Evolutionary conservation across 1,140 invertebrate species (phyloP).

Genomic region (Chrysopa pallens): DNA sequence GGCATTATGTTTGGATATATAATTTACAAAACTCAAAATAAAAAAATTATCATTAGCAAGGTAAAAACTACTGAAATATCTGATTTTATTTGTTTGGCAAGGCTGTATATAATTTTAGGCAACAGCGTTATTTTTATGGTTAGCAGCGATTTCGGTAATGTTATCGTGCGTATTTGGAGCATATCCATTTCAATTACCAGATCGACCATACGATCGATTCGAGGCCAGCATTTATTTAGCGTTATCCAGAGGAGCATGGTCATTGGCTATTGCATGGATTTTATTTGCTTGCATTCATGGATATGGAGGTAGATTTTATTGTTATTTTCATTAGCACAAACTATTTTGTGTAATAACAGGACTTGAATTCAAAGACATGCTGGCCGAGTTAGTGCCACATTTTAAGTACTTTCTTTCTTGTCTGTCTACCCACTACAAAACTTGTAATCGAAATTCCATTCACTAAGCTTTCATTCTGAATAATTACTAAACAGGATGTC

Average conservation of each 20-base stretch:
- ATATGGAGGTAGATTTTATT: slow-evolving; percentile 26
- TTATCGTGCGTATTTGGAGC: not conserved
- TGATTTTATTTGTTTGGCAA: not conserved
- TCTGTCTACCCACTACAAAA: too few relatives aligned
- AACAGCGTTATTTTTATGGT: not conserved
- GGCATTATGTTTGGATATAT: not conserved
- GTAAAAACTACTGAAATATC: not conserved
- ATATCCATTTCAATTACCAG: slow-evolving; percentile 1
- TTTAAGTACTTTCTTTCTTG: too few relatives aligned
- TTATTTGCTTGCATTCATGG: slow-evolving; percentile 36
- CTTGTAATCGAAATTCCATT: too few relatives aligned
- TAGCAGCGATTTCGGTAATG: not conserved
- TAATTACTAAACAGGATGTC: too few relatives aligned
- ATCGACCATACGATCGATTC: slow-evolving; percentile 13
- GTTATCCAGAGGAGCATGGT: slow-evolving; percentile 24
- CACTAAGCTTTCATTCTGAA: too few relatives aligned
- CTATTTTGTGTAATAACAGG: not conserved
- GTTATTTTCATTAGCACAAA: not conserved
- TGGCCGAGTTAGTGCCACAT: too few relatives aligned
- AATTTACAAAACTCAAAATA: not conserved
- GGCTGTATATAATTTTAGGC: not conserved
- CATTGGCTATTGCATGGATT: slow-evolving; percentile 27
- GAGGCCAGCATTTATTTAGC: slow-evolving; percentile 28
- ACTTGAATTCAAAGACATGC: too few relatives aligned
- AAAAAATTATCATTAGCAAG: not conserved